phyloP scores from a whole-genome alignment of 2,797 vertebrate genomes.

The Pteropus rufus region DNA sequence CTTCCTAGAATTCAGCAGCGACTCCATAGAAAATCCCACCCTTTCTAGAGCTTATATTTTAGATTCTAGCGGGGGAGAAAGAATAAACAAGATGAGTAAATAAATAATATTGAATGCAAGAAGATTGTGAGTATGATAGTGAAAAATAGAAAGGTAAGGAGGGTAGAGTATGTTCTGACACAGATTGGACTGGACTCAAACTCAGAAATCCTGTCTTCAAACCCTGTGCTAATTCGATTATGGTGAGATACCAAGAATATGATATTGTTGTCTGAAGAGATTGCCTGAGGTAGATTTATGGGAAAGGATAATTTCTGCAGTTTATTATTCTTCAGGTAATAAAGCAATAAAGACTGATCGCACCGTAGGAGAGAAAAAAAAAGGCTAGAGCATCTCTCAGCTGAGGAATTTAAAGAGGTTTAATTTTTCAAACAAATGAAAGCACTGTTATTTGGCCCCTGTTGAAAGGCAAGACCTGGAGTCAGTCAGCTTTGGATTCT shows the following conservation, averaged over 20 bases:
- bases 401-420: slow-evolving; percentile 21
- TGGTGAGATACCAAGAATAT: background rate
- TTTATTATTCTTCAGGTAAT: background rate
- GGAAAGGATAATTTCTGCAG: background rate
- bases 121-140: background rate
- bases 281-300: background rate
- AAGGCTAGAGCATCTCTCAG: background rate
- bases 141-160: background rate
- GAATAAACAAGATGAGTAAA: background rate
- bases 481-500: background rate
- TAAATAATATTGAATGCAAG: background rate
- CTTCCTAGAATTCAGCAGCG: background rate
- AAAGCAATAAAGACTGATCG: background rate
- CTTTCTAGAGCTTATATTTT: background rate
- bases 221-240: background rate
- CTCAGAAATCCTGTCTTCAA: background rate
- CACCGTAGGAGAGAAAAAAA: background rate
- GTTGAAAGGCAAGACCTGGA: background rate
- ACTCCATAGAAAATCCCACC: background rate
- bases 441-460: background rate
- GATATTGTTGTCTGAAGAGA: background rate
- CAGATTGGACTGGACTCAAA: background rate
- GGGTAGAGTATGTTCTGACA: background rate
- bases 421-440: background rate
- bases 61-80: background rate